Conservation (phyloP, 2,797 vertebrate species). For the Heteromormyrus szaboi region DNA sequence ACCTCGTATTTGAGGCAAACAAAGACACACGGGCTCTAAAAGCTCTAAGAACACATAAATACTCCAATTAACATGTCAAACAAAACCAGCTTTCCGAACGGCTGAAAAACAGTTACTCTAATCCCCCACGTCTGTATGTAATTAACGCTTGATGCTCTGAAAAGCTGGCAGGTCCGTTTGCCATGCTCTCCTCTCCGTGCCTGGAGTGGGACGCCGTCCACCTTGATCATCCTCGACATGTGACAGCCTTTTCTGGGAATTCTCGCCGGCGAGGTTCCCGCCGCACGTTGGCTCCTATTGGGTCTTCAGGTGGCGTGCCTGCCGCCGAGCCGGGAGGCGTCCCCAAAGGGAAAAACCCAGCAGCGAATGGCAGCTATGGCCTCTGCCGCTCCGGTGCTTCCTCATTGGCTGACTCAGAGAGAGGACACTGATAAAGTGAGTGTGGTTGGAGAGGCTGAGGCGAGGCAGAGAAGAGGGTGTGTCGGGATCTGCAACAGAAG, state of each 20-base stretch:
- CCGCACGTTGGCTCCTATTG: neutral
- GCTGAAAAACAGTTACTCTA: conserved; percentile 52
- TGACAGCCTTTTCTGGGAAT: conserved; percentile 27
- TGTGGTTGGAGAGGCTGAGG: neutral
- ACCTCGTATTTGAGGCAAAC: conserved; percentile 48
- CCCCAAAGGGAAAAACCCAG: neutral
- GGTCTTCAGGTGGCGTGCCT: neutral
- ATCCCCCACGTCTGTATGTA: conserved; percentile 64
- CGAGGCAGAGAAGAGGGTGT: neutral
- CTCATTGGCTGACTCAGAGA: neutral
- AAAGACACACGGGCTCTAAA: conserved; percentile 30
- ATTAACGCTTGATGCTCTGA: conserved; percentile 55
- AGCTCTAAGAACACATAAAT: conserved; percentile 4
- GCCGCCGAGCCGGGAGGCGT: neutral
- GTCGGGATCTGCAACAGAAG: neutral
- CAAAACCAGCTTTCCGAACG: neutral
- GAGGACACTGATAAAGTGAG: neutral
- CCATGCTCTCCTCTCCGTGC: neutral
- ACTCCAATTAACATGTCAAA: conserved; percentile 20
- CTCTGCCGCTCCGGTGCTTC: neutral
- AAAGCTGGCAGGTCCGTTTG: conserved; percentile 41
- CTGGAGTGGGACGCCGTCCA: conserved; percentile 3
- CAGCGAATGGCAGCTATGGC: neutral
- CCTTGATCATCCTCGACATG: conserved; percentile 47
- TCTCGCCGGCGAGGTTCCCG: conserved; percentile 35